Evolutionary conservation across 2,797 vertebrate species (phyloP).

Genomic region (Numenius phaeopus): DNA sequence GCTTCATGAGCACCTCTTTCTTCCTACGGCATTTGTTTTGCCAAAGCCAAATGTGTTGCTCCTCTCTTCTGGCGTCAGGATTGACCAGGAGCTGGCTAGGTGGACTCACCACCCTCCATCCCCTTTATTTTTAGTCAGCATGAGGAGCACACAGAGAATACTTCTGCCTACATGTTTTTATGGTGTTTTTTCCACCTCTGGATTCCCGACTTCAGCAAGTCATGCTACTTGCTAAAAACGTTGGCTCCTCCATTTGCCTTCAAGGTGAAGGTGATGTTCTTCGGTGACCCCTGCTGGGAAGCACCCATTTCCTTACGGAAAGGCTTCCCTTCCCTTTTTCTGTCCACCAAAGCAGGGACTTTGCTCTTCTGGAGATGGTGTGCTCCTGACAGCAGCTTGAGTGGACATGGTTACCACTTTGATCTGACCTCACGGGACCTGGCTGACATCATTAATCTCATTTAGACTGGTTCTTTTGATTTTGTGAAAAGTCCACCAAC

Average conservation of each 20-base stretch:
- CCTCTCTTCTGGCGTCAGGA: not conserved
- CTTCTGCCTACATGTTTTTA: not conserved
- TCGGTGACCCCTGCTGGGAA: not conserved
- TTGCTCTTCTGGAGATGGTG: not conserved
- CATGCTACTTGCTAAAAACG: not conserved
- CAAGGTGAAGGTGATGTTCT: not conserved
- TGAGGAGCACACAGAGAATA: not conserved
- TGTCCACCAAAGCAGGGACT: not conserved
- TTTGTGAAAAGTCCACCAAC: not conserved
- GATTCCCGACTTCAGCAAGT: not conserved
- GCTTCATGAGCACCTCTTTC: not conserved
- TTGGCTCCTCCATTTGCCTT: not conserved
- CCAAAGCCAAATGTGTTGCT: not conserved
- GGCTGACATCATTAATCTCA: accelerated
- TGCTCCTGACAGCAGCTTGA: not conserved
- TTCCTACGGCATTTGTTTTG: not conserved
- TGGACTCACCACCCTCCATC: not conserved
- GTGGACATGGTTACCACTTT: not conserved
- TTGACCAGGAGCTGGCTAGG: not conserved
- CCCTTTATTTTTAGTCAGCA: not conserved
- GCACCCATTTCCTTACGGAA: not conserved
- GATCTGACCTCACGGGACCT: not conserved
- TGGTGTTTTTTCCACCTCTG: not conserved
- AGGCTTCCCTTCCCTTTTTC: not conserved
- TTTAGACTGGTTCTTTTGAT: not conserved